A percentile compares a stretch with the other conserved stretches of the same genome.
These are phyloP conservation scores for Athene cunicularia DNA, from an alignment of 2,113 vertebrate species.

Conservation along the genomic window DNA sequence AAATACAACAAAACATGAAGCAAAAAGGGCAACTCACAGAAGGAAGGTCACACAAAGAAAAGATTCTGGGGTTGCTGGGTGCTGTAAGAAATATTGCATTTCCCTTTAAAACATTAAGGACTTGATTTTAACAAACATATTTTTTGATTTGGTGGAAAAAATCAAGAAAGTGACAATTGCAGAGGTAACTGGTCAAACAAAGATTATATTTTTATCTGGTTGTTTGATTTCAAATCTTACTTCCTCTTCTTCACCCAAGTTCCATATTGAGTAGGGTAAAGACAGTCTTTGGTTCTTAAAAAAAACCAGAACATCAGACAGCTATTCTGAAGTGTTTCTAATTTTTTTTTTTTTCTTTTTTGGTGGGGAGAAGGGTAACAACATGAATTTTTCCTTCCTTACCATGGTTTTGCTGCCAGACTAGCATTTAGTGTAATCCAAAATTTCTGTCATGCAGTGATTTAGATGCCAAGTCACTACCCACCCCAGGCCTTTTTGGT, in stretches of 20 bases:
- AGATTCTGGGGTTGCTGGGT: neutral
- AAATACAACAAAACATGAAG: neutral
- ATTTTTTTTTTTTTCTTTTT: neutral
- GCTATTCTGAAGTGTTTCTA: neutral
- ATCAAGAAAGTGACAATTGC: neutral
- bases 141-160: neutral
- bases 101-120: neutral
- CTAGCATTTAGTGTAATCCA: neutral
- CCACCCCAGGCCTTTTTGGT: neutral
- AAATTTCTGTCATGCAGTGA: neutral
- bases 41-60: neutral
- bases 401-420: neutral
- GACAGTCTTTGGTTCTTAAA: neutral
- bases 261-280: neutral
- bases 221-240: neutral
- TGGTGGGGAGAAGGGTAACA: neutral
- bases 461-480: neutral
- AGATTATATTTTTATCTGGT: neutral
- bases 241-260: neutral
- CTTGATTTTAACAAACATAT: neutral
- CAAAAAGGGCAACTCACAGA: neutral
- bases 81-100: neutral
- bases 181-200: neutral
- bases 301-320: fast-evolving
- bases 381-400: neutral